Evolutionary conservation across 2,888 invertebrate genomes (phyloP), one percentile per base, ranked within the genome.

Genomic region (Epinotia nisella): DNA sequence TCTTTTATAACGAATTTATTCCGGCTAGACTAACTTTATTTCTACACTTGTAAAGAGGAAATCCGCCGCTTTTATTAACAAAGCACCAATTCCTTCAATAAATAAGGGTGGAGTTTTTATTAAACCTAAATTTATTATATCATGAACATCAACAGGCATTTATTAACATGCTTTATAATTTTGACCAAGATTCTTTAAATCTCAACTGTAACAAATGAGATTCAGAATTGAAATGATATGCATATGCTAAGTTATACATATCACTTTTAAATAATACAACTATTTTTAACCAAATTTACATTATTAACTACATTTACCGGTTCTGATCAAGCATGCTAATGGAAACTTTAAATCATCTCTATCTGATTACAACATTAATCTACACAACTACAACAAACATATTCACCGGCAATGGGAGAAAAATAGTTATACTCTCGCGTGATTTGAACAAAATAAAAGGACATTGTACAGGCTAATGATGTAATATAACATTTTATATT

Each of bases 1-100:
- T 68, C 61, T 62, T 53, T 56, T 68, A 68, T 49, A 64, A 62
- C 19, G 49, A 62, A 39, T 56, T 56, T 62, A 62, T 62, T 62
- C 49, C 67, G 55, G 24, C 49, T 51, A 73, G 49, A 58, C 56
- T 9, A 55, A 53, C 39, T 71, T 41, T n/a, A 39, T 73, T 51
- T 62, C 15, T 53, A 39, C 29, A 41, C 15, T 35, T 56, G 3
- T 56, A 39, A 41, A 41, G 53, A n/a, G 49, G 19, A 71, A 71
- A 60, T 59, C 41, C 11, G 55, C 4, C 9, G 13, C 45, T 13
- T 39, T 60, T 19, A 62, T 55, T 51, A 17, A 10, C 45, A 29
- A 58, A 19, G 41, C 17, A 21, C 56, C 15, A 15, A 39, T 11
- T 17, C 17, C 29, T 29, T 53, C 29, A 35, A 64, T 35, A 64